These are phyloP conservation scores for Poeciliopsis turneri DNA, from an alignment of 2,797 vertebrate species.

Conservation along the genomic window DNA sequence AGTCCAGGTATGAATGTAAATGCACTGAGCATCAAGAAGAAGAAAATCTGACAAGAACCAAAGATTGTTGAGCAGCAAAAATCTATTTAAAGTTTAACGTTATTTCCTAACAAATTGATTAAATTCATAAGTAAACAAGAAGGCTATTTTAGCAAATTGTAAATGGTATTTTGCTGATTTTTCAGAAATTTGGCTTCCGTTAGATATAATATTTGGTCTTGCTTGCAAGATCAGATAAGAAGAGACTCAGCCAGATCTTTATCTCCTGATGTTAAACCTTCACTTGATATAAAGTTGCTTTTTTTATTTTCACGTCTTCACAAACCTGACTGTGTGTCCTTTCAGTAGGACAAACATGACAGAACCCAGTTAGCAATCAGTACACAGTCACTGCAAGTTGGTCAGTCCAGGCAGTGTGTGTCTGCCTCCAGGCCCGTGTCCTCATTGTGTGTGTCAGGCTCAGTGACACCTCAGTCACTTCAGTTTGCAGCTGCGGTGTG, in stretches of 20 bases:
- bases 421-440: slow-evolving; percentile 54
- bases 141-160: background rate
- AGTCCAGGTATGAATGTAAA: background rate
- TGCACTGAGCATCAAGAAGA: background rate
- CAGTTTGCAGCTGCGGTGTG: slow-evolving; percentile 19
- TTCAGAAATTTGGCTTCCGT: background rate
- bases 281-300: background rate
- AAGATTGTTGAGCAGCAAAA: background rate
- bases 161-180: background rate
- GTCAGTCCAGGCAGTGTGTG: slow-evolving; percentile 43
- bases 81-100: background rate
- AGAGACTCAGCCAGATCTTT: background rate
- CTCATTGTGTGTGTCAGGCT: slow-evolving; percentile 54
- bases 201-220: background rate
- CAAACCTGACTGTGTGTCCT: slow-evolving; percentile 5
- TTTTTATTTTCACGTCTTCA: background rate
- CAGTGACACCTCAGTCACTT: slow-evolving; percentile 63
- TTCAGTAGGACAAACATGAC: slow-evolving; percentile 26
- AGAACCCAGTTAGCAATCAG: slow-evolving; percentile 37
- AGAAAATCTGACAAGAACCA: background rate
- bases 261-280: background rate
- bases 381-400: slow-evolving; percentile 16
- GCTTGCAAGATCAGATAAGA: background rate
- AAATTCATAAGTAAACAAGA: background rate
- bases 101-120: background rate